Percentiles rank a stretch among this genome's conserved stretches.
phyloP scores from a whole-genome alignment of 2,113 vertebrate genomes.

The Sylvietta virens region DNA sequence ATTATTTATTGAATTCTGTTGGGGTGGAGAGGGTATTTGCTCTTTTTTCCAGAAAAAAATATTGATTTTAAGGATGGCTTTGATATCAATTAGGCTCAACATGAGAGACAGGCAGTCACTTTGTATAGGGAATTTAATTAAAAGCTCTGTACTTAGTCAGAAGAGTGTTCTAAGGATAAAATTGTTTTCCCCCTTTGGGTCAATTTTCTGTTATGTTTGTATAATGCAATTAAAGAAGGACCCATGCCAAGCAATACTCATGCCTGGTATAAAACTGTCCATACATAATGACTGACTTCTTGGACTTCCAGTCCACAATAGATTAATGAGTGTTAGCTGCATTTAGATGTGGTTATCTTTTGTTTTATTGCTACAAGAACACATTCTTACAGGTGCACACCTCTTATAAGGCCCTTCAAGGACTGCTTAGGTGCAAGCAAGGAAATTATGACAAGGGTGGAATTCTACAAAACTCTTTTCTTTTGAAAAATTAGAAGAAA shows the following conservation, averaged over 20 bases:
- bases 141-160: slow-evolving; percentile 64
- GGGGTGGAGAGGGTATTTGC: slow-evolving; percentile 43
- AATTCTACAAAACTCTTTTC: neutral
- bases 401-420: neutral
- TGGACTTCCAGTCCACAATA: neutral
- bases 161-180: slow-evolving; percentile 64
- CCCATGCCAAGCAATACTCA: slow-evolving; percentile 53
- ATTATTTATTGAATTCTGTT: slow-evolving; percentile 66
- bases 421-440: neutral
- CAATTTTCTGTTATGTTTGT: slow-evolving; percentile 68
- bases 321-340: neutral
- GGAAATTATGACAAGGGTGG: neutral
- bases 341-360: neutral
- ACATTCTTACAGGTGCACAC: neutral
- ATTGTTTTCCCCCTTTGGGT: slow-evolving; percentile 65
- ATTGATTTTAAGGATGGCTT: slow-evolving; percentile 67
- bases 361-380: neutral
- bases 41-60: slow-evolving; percentile 57
- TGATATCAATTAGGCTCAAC: slow-evolving; percentile 66
- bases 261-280: slow-evolving; percentile 44
- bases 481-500: neutral
- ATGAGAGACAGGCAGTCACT: slow-evolving; percentile 67
- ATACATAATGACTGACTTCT: slow-evolving; percentile 11
- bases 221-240: slow-evolving; percentile 64
- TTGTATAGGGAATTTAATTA: slow-evolving; percentile 66